phyloP scores from a whole-genome alignment of 2,113 vertebrate species.

The Porphyrio hochstetteri region DNA sequence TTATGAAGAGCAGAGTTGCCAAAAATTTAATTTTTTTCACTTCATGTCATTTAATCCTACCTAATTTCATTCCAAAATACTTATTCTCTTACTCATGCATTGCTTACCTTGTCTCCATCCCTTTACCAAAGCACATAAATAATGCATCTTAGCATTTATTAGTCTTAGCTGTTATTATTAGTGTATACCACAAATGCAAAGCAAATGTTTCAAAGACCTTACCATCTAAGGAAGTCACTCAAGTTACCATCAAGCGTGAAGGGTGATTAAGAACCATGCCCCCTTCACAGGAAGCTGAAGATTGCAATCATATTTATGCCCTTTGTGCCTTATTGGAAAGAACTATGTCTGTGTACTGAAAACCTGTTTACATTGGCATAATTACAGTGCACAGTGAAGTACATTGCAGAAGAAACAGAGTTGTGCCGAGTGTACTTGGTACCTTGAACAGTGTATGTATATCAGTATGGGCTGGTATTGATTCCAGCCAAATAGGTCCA shows the following conservation, averaged over 20 bases:
- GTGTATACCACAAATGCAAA: constrained; percentile 5
- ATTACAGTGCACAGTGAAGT: not conserved
- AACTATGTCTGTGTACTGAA: not conserved
- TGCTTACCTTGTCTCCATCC: not conserved
- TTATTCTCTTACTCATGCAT: not conserved
- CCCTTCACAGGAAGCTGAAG: not conserved
- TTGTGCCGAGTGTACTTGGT: not conserved
- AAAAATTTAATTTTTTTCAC: not conserved
- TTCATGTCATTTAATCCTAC: not conserved
- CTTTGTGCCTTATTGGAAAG: not conserved
- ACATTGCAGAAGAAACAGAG: not conserved
- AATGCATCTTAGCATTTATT: not conserved
- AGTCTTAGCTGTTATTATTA: not conserved
- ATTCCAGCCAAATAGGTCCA: not conserved
- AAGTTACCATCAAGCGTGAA: not conserved
- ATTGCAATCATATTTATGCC: not conserved
- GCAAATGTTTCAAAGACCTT: constrained; percentile 13
- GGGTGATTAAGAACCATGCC: not conserved
- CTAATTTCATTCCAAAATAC: not conserved
- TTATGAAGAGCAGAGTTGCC: not conserved
- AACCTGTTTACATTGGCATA: not conserved
- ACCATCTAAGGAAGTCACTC: constrained; percentile 36
- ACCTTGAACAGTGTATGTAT: not conserved
- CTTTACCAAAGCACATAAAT: not conserved
- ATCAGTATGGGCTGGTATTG: not conserved